Percentiles rank a stretch among this genome's conserved stretches.
These are phyloP conservation scores for Lissonota sp. DNA, from an alignment of 2,888 invertebrate species.

Conservation along the genomic window DNA sequence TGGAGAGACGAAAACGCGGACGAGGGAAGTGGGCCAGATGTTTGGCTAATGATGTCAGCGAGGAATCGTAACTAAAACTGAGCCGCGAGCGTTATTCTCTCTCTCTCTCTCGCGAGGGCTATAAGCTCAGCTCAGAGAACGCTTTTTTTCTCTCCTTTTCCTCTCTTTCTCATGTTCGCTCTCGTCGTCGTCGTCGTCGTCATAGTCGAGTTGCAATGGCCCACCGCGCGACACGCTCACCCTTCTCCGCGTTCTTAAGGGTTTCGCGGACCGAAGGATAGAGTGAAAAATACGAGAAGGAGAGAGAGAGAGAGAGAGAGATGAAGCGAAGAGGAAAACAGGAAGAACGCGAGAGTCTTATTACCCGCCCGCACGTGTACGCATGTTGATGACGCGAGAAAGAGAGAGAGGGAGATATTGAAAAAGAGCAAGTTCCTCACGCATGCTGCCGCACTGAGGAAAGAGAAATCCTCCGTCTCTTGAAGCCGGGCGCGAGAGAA, in stretches of 20 bases:
- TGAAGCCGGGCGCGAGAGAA: constrained; percentile 77
- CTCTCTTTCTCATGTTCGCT: constrained; percentile 14
- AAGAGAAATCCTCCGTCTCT: constrained; percentile 49
- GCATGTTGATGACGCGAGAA: constrained; percentile 46
- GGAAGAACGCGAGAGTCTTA: constrained; percentile 76
- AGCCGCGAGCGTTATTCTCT: constrained; percentile 67
- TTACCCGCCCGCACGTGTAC: constrained; percentile 79
- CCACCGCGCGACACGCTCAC: constrained; percentile 49
- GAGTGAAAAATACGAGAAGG: constrained; percentile 50
- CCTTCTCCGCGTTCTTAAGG: constrained; percentile 50
- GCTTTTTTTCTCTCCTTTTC: constrained; percentile 41
- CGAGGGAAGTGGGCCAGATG: constrained; percentile 80
- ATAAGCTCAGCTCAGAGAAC: constrained; percentile 63
- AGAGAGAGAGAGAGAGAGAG: constrained; percentile 35
- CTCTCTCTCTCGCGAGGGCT: constrained; percentile 58
- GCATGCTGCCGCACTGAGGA: constrained; percentile 41
- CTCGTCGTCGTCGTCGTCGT: constrained; percentile 57
- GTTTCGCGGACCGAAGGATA: constrained; percentile 58
- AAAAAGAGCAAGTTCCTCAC: constrained; percentile 52
- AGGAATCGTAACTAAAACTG: constrained; percentile 82
- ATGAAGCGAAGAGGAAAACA: constrained; percentile 38
- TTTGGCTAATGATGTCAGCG: constrained; percentile 84
- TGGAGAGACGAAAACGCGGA: constrained; percentile 30
- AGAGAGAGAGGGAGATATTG: constrained; percentile 15
- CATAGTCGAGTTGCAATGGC: constrained; percentile 61